A percentile compares a stretch with the other conserved stretches of the same genome.
phyloP scores from a whole-genome alignment of 2,797 vertebrate species.

The Sebastiscus tertius region DNA sequence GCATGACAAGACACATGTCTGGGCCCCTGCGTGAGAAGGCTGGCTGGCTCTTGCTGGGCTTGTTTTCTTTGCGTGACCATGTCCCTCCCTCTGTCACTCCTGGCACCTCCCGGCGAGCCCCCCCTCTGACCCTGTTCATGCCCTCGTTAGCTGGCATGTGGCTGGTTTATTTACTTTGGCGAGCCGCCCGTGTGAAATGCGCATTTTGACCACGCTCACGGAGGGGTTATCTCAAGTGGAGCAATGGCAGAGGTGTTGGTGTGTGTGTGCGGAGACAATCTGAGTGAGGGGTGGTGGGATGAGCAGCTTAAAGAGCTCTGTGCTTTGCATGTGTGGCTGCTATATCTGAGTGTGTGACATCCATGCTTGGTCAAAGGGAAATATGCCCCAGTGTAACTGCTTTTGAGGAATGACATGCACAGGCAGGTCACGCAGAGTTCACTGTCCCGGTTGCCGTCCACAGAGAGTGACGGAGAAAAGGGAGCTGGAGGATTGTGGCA shows the following conservation, averaged over 20 bases:
- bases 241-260: slow-evolving; percentile 52
- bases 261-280: slow-evolving; percentile 21
- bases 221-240: slow-evolving; percentile 50
- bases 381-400: slow-evolving; percentile 51
- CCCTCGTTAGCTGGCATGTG: slow-evolving; percentile 78
- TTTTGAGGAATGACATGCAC: slow-evolving; percentile 74
- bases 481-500: slow-evolving; percentile 30
- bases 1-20: slow-evolving; percentile 81
- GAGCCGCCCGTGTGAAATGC: slow-evolving; percentile 74
- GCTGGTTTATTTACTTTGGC: slow-evolving; percentile 85
- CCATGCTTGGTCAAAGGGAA: slow-evolving; percentile 63
- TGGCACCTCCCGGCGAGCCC: slow-evolving; percentile 68
- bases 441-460: slow-evolving; percentile 43
- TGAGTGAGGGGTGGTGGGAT: not conserved
- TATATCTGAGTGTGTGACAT: slow-evolving; percentile 52
- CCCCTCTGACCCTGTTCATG: slow-evolving; percentile 73
- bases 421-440: slow-evolving; percentile 75
- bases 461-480: slow-evolving; percentile 31
- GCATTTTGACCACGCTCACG: slow-evolving; percentile 62
- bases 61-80: slow-evolving; percentile 85
- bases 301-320: slow-evolving; percentile 30
- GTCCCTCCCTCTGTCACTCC: slow-evolving; percentile 81
- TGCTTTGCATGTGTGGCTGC: slow-evolving; percentile 27
- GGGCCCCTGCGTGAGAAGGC: slow-evolving; percentile 84
- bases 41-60: slow-evolving; percentile 71